Evolutionary conservation across 2,888 invertebrate species (phyloP).

Genomic region (Cacoxenus indagator): DNA sequence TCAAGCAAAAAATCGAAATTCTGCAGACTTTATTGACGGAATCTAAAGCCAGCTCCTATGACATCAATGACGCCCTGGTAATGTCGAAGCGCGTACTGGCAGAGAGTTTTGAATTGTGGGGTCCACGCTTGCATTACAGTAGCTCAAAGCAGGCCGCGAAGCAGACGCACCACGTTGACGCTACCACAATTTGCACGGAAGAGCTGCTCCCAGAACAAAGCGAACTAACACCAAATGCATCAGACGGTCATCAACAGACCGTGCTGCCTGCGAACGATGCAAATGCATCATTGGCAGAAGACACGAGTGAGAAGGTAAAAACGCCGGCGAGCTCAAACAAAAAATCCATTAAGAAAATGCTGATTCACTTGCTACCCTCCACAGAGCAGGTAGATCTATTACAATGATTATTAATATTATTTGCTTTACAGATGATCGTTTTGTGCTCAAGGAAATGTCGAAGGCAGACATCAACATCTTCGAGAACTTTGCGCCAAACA

Average conservation of each 20-base stretch:
- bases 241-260: constrained; percentile 35
- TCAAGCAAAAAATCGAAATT: constrained; percentile 86
- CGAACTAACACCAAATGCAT: constrained; percentile 70
- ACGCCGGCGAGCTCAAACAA: constrained; percentile 69
- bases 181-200: constrained; percentile 70
- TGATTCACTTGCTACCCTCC: constrained; percentile 78
- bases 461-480: constrained; percentile 92
- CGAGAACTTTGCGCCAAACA: constrained; percentile 93
- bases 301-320: constrained; percentile 38
- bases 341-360: constrained; percentile 77
- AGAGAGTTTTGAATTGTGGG: constrained; percentile 82
- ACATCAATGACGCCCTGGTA: constrained; percentile 76
- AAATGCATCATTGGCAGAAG: constrained; percentile 31
- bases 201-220: constrained; percentile 71
- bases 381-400: constrained; percentile 70
- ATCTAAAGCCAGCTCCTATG: constrained; percentile 60
- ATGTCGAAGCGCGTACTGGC: constrained; percentile 78
- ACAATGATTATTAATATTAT: constrained; percentile 73
- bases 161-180: constrained; percentile 56
- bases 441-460: constrained; percentile 96
- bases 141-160: constrained; percentile 60
- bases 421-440: constrained; percentile 80
- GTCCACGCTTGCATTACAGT: constrained; percentile 73
- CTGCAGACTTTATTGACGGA: constrained; percentile 74
- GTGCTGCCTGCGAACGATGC: constrained; percentile 1